Base-by-base conservation (phyloP, 2,888 invertebrate genomes). In the Chydorus sphaericus region DNA sequence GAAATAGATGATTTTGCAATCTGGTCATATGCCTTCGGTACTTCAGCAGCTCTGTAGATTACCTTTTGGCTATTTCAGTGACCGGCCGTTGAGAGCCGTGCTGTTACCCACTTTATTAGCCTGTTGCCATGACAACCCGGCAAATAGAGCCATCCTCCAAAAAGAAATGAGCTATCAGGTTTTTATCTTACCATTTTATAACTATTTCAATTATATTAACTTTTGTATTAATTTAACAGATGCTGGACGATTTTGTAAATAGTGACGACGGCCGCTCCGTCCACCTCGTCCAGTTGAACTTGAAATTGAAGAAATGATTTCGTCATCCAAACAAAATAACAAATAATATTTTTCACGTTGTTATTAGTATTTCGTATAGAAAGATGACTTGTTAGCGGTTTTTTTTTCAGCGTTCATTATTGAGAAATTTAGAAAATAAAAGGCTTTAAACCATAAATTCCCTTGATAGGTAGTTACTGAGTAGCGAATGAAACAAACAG, bases 61-160 rank as follows among this genome's bases (percentile, higher is more conserved):
- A 62, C 90, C 91, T 0, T 87, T 90, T 64, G 83, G 83, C 63
- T 91, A 88, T 75, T 85, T 91, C 70, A 84, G 85, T 49, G 84
- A 86, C 57, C 78, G 79, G 29, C 67, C 73, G 2, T 77, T 89
- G 61, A 80, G 82, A 57, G 76, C 75, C 60, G 77, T 82, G 54
- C 75, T 91, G 54, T 80, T 87, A 69, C 89, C 91, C 0, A 86
- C 88, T 1, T 73, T 91, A 44, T 76, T 87, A 57, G 84, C 85
- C 26, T 76, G 79, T 68, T 75, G 83, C 66, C 71, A 77, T 66
- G 68, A 78, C 49, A 83, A 83, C 64, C 70, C 75, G 4, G 79
- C 81, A 60, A 87, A 87, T 61, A 75, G 77, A n/a, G 75, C 79
- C 0, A 81, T 90, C 59, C 73, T 91, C 29, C 83, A 83, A 62